Conservation (phyloP, 2,888 invertebrate species). For the Serripes groenlandicus region DNA sequence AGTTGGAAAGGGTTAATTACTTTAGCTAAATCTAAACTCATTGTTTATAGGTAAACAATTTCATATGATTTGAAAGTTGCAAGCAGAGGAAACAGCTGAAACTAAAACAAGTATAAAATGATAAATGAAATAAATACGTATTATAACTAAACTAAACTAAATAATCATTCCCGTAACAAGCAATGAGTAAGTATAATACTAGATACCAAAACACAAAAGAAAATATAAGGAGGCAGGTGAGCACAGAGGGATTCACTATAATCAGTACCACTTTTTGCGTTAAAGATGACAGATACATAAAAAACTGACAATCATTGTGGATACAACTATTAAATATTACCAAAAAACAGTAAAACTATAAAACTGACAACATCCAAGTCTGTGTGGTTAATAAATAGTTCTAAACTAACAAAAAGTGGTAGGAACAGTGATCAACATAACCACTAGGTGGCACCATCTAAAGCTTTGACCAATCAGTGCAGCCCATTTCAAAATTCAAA, state of each 20-base stretch:
- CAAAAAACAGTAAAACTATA: not conserved
- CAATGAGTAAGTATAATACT: not conserved
- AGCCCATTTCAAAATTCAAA: conserved; percentile 25
- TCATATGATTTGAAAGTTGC: no score
- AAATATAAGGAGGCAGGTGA: conserved; percentile 48
- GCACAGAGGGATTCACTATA: conserved; percentile 39
- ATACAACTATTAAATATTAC: not conserved
- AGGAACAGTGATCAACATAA: conserved; percentile 39
- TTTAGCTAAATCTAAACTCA: not conserved
- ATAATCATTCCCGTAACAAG: no score
- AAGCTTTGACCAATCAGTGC: conserved; percentile 49
- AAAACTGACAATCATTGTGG: not conserved
- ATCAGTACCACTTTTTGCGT: conserved; percentile 33
- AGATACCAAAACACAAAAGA: conserved; percentile 17
- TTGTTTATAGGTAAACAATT: not conserved
- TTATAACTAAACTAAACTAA: no score
- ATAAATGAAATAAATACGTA: no score
- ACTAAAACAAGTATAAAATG: no score
- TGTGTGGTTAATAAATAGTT: conserved; percentile 14
- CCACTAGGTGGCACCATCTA: conserved; percentile 40
- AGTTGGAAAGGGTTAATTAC: not conserved
- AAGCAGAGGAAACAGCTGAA: no score
- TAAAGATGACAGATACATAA: not conserved
- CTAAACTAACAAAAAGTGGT: conserved; percentile 57
- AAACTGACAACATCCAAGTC: conserved; percentile 5